Conservation (phyloP, 2,797 vertebrate species). For the Anguilla pacifica region DNA sequence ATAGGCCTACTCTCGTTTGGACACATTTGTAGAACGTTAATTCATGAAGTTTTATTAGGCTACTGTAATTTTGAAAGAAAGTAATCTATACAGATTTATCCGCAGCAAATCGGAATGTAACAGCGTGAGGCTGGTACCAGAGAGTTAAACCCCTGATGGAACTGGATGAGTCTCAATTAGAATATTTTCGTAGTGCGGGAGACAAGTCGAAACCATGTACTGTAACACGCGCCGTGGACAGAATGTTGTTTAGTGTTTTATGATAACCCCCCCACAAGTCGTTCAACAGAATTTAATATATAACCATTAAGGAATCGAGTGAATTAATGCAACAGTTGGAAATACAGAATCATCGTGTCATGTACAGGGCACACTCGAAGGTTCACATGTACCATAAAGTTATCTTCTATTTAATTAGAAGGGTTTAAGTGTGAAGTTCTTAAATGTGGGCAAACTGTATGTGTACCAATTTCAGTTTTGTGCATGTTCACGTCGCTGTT, state of each 20-base stretch:
- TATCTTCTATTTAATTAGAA: background rate
- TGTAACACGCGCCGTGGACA: background rate
- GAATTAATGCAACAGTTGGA: slow-evolving; percentile 1
- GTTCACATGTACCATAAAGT: background rate
- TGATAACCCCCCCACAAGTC: background rate
- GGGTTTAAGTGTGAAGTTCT: background rate
- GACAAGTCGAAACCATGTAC: background rate
- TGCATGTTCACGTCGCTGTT: background rate
- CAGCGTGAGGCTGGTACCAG: background rate
- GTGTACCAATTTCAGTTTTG: background rate
- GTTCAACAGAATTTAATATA: background rate
- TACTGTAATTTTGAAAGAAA: background rate
- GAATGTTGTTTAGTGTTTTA: background rate
- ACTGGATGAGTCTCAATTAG: background rate
- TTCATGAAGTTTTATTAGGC: background rate
- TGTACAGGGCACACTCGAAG: background rate
- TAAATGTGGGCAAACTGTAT: background rate
- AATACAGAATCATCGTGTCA: background rate
- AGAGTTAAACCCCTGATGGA: background rate
- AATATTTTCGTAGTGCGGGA: background rate
- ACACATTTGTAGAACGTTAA: background rate
- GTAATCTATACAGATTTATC: background rate
- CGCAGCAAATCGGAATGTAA: background rate
- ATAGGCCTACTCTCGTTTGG: background rate
- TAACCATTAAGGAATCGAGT: background rate